These are phyloP conservation scores for Pungitius pungitius DNA, from an alignment of 2,113 vertebrate species.

Conservation along the genomic window DNA sequence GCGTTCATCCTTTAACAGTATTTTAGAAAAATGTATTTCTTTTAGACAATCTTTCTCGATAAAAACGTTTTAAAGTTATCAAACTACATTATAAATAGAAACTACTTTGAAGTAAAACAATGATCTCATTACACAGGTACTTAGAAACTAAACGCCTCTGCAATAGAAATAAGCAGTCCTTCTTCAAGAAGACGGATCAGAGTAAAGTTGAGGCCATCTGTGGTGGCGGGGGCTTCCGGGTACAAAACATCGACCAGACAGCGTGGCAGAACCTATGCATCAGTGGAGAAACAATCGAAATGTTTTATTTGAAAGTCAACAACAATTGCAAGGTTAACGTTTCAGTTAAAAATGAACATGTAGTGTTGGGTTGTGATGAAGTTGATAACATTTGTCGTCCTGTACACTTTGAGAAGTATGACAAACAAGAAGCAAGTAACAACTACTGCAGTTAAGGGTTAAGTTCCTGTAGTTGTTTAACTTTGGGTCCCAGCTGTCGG, in stretches of 20 bases:
- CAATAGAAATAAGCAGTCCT: not conserved
- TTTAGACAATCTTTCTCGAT: not conserved
- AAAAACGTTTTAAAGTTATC: not conserved
- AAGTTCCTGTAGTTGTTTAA: no score
- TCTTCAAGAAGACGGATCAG: fast-evolving
- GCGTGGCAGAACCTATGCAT: not conserved
- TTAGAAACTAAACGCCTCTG: fast-evolving
- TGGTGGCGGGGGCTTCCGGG: fast-evolving
- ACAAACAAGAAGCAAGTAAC: fast-evolving
- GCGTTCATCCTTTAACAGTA: no score
- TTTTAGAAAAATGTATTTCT: no score
- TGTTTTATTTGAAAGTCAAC: fast-evolving
- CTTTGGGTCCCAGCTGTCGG: not conserved
- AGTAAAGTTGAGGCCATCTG: fast-evolving
- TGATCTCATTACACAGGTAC: not conserved
- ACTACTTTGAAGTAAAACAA: not conserved
- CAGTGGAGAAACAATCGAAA: fast-evolving
- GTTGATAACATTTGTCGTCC: fast-evolving
- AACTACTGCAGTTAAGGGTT: fast-evolving
- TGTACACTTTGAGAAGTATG: not conserved
- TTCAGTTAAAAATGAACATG: fast-evolving
- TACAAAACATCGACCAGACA: no score
- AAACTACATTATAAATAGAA: not conserved
- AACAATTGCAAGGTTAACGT: not conserved
- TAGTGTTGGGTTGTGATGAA: not conserved